A percentile compares a stretch with the other conserved stretches of the same genome.
Evolutionary conservation across 1,140 invertebrate genomes (phyloP).

Genomic region (Lutraria rhynchaena): DNA sequence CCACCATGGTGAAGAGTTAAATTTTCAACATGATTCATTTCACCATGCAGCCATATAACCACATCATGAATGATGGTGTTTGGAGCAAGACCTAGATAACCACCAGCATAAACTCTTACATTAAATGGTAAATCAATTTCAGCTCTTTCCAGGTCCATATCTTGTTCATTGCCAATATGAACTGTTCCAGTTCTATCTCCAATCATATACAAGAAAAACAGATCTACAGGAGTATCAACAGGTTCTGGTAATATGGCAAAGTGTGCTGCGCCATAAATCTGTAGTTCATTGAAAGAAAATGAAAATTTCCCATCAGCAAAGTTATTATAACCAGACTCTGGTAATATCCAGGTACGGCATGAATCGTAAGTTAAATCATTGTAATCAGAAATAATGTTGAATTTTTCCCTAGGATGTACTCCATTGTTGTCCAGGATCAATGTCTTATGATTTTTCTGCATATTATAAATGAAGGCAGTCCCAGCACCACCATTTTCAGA

Average conservation of each 20-base stretch:
- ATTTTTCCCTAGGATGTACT: conserved; percentile 56
- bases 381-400: conserved; percentile 70
- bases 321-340: conserved; percentile 68
- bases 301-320: conserved; percentile 66
- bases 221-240: conserved; percentile 59
- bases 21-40: conserved; percentile 70
- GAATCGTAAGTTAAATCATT: conserved; percentile 66
- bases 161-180: conserved; percentile 70
- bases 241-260: conserved; percentile 71
- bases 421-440: conserved; percentile 75
- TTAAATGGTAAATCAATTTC: conserved; percentile 76
- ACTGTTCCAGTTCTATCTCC: conserved; percentile 75
- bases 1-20: conserved; percentile 72
- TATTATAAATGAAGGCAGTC: conserved; percentile 73
- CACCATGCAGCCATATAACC: conserved; percentile 73
- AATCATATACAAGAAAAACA: conserved; percentile 75
- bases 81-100: conserved; percentile 71
- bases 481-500: conserved; percentile 74
- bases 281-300: conserved; percentile 73
- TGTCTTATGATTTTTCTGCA: conserved; percentile 71
- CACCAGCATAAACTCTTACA: conserved; percentile 68
- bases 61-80: conserved; percentile 71
- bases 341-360: conserved; percentile 74
- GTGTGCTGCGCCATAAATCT: conserved; percentile 73
- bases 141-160: conserved; percentile 68